These are phyloP conservation scores for Phalloptychus januarius DNA, from an alignment of 2,797 vertebrate genomes.

Conservation along the genomic window DNA sequence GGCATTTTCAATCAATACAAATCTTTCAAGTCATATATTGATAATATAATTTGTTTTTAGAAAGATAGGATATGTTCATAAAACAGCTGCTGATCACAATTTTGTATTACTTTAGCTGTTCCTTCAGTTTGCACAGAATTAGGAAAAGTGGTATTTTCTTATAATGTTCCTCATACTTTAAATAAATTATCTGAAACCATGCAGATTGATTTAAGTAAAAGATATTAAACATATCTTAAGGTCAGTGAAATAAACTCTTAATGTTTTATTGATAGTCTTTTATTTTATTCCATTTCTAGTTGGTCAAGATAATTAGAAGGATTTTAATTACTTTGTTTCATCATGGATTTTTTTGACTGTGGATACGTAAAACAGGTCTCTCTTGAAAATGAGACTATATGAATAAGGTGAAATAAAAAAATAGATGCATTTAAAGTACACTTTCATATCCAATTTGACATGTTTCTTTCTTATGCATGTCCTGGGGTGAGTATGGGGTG, in stretches of 20 bases:
- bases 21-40: background rate
- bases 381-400: background rate
- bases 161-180: background rate
- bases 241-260: background rate
- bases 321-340: background rate
- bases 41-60: background rate
- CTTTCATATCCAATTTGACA: constrained; percentile 15
- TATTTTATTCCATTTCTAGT: background rate
- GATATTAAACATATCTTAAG: background rate
- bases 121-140: background rate
- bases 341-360: background rate
- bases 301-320: background rate
- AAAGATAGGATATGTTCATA: background rate
- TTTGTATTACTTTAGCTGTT: background rate
- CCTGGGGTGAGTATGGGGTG: background rate
- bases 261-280: background rate
- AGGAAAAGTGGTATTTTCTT: background rate
- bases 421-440: constrained; percentile 6
- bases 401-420: background rate
- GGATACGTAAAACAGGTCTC: background rate
- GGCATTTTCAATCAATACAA: background rate
- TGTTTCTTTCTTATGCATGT: constrained; percentile 19
- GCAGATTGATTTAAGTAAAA: background rate
- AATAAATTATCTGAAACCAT: background rate
- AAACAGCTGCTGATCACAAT: background rate